Base-by-base conservation (phyloP, 2,888 invertebrate species). In the Dicycla oo region DNA sequence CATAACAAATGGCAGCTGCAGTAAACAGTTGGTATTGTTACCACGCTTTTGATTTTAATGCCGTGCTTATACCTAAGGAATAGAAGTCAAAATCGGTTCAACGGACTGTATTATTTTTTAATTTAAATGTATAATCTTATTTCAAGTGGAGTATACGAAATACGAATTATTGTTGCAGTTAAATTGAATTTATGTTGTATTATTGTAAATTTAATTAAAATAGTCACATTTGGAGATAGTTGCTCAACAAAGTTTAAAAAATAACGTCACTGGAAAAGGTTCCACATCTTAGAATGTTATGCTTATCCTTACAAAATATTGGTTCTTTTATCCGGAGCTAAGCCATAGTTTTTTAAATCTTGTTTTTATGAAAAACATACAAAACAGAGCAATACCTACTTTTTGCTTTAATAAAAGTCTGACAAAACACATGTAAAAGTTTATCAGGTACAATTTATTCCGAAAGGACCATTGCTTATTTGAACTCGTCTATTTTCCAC, bases 401-500 rank as follows among this genome's bases (percentile, higher is more conserved):
- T 77, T 30, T 49, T 40, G 58, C 11, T 40, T 8, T 15, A 56
- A 54, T 54, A 49, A 56, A 60, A 56, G 56, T 56, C 51, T 53
- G 51, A 43, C 56, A 63, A 60, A 80, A 75, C 63, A 70, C 34
- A 71, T 67, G 73, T 73, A 45, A 76, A 71, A 65, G 23, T 67
- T 81, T 65, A 68, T 69, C 23, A 58, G 54, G 40, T 56, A 56
- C 43, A 69, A 71, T 75, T 78, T 63, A 49, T 70, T 60, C 18
- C 23, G 40, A 64, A 71, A 76, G 43, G 26, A 47, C 67, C 66
- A 72, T 71, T 67, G 65, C 61, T 64, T 69, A 82, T 73, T 82
- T 72, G 62, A 75, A 58, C 57, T 65, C 49, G 23, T 53, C 57
- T 58, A 81, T 75, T 84, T 84, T 71, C 75, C 70, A 62, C 69